A percentile compares a stretch with the other conserved stretches of the same genome.
phyloP scores from a whole-genome alignment of 2,797 vertebrate genomes.

The Zalophus californianus region DNA sequence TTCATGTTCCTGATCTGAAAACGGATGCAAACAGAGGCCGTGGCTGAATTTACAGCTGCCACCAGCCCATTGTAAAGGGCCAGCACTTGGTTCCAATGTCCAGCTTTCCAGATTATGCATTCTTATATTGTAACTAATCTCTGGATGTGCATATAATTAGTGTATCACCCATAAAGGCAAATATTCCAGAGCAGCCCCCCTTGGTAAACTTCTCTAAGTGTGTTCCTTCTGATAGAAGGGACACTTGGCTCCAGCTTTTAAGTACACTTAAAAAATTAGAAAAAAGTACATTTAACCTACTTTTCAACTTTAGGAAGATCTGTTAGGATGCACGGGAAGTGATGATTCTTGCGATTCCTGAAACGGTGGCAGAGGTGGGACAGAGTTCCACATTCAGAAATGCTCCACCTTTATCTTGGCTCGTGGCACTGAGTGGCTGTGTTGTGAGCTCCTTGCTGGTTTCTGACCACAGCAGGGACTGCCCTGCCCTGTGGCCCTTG shows the following conservation, averaged over 20 bases:
- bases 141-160: neutral
- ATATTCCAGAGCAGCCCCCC: neutral
- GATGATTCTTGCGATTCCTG: neutral
- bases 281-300: neutral
- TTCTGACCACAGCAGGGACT: slow-evolving; percentile 58
- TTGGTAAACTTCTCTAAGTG: neutral
- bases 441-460: neutral
- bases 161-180: neutral
- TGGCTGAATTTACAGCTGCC: slow-evolving; percentile 35
- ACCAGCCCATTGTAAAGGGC: slow-evolving; percentile 55
- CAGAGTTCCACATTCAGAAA: neutral
- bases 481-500: slow-evolving; percentile 62
- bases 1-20: slow-evolving; percentile 66
- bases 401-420: neutral
- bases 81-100: neutral
- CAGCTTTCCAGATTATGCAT: neutral
- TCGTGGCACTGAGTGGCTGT: neutral
- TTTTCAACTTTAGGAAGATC: neutral
- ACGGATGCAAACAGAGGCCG: slow-evolving; percentile 16
- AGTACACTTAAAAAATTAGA: neutral
- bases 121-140: neutral
- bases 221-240: neutral
- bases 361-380: neutral
- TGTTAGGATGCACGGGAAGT: neutral
- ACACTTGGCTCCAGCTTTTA: slow-evolving; percentile 39